A percentile compares a stretch with the other conserved stretches of the same genome.
These are phyloP conservation scores for Sparidentex hasta DNA, from an alignment of 2,797 vertebrate genomes.

Conservation along the genomic window DNA sequence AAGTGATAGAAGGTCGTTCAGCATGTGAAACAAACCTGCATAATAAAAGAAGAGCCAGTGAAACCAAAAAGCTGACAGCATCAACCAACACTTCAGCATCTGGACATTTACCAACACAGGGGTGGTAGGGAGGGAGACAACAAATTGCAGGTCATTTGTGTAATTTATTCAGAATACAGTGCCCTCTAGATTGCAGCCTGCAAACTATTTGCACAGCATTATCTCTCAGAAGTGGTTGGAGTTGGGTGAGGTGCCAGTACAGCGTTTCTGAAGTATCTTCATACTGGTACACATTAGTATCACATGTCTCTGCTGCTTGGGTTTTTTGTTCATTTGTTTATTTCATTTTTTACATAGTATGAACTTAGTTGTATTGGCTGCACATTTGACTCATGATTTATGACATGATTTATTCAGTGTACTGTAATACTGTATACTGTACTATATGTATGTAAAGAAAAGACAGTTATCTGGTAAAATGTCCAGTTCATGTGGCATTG, in stretches of 20 bases:
- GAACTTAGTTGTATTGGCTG: constrained; percentile 10
- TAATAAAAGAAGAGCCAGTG: constrained; percentile 5
- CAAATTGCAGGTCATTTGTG: constrained; percentile 86
- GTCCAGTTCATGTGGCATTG: no score
- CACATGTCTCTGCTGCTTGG: constrained; percentile 52
- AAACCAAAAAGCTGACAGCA: constrained; percentile 46
- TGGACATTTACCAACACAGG: constrained; percentile 67
- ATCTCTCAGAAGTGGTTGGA: constrained; percentile 79
- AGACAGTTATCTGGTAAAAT: no score
- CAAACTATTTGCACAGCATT: constrained; percentile 86
- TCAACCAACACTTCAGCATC: constrained; percentile 64
- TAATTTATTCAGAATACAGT: constrained; percentile 86
- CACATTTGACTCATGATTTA: background rate
- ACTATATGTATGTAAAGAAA: no score
- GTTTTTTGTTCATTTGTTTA: constrained; percentile 19
- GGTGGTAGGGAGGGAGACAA: constrained; percentile 69
- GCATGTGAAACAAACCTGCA: constrained; percentile 20
- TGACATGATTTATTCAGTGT: background rate
- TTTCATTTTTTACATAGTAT: background rate
- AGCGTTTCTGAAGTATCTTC: constrained; percentile 57
- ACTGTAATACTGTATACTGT: background rate
- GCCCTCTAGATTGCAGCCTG: constrained; percentile 83
- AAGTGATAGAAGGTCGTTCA: background rate
- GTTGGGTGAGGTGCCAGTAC: constrained; percentile 65
- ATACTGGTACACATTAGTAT: constrained; percentile 63